Evolutionary conservation across 2,797 vertebrate genomes (phyloP), one percentile per base, ranked within the genome.

Genomic region (Myiotriccus ornatus): DNA sequence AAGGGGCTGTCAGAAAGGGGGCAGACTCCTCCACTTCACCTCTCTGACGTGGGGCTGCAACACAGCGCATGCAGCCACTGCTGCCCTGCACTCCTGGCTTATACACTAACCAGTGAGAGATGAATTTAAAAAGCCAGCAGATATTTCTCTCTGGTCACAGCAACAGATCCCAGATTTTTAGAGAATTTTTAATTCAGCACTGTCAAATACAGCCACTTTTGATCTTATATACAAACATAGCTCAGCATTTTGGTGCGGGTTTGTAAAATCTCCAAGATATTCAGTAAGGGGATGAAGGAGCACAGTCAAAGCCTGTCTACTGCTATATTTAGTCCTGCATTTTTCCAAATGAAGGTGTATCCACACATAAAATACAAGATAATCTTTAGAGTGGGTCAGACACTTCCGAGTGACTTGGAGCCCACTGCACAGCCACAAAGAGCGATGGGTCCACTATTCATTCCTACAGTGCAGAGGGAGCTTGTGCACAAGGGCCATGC

Each of bases 11-110:
- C 39, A 21, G 71, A 76, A 52, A 44, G 25, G 12, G 68, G 17
- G 7, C 12, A 53, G 41, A 14, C 17, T 62, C 19, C 35, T 77
- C 14, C 32, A 20, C 32, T 20, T 30, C 43, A 34, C 7, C 24
- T 11, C 23, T 63, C 32, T 7, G 6, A 19, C 2, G 0, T 9
- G 15, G 27, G 24, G 28, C 37, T 9, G 1, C 55, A 34, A 7
- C 23, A 49, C 11, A 60, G 44, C 41, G 22, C 5, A 1, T 5
- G 25, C 22, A 83, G 60, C 57, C 32, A 12, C 28, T 7, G 1
- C 32, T 47, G 53, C 28, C 0, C 0, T 2, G 21, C 21, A 2
- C 14, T 34, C 24, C 43, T 44, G 35, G 5, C 5, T 89, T 64
- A 19, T 23, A 10, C 15, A 50, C 34, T 30, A 41, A 17, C 24